phyloP scores from a whole-genome alignment of 1,140 invertebrate genomes.

The Trypoxylus dichotomus region DNA sequence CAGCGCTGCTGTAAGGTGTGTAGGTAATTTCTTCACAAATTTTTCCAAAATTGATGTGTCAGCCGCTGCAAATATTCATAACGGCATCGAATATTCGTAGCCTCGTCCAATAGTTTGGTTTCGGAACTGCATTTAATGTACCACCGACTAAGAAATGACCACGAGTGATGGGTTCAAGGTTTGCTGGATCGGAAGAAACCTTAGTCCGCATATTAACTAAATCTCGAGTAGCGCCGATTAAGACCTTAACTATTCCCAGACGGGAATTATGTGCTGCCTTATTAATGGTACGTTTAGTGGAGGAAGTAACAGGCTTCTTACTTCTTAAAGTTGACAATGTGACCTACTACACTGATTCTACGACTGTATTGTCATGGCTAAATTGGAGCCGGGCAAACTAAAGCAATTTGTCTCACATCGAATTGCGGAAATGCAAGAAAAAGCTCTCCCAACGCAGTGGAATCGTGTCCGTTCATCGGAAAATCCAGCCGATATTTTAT shows the following conservation, averaged over 20 bases:
- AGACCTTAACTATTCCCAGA: constrained; percentile 36
- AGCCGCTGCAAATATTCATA: too few relatives aligned
- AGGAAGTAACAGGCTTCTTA: constrained; percentile 37
- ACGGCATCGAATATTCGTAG: too few relatives aligned
- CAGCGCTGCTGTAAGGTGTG: too few relatives aligned
- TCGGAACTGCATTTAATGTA: too few relatives aligned
- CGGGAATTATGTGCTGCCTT: constrained; percentile 45
- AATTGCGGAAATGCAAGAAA: constrained; percentile 46
- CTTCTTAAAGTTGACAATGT: constrained; percentile 38
- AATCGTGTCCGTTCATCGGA: constrained; percentile 48
- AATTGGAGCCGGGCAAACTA: constrained; percentile 41
- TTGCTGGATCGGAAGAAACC: too few relatives aligned
- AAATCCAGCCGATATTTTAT: constrained; percentile 55
- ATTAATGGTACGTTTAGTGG: constrained; percentile 41
- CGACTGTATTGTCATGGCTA: constrained; percentile 52
- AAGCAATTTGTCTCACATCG: too few relatives aligned
- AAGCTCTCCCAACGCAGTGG: constrained; percentile 47
- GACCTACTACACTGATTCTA: constrained; percentile 54
- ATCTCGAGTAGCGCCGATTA: constrained; percentile 39
- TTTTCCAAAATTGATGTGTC: too few relatives aligned
- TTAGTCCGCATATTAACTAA: constrained; percentile 36
- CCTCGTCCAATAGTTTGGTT: too few relatives aligned
- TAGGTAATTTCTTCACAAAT: too few relatives aligned
- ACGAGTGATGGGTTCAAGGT: too few relatives aligned
- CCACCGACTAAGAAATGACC: too few relatives aligned